phyloP scores from a whole-genome alignment of 2,888 invertebrate genomes.

The Calameuta pallipes region DNA sequence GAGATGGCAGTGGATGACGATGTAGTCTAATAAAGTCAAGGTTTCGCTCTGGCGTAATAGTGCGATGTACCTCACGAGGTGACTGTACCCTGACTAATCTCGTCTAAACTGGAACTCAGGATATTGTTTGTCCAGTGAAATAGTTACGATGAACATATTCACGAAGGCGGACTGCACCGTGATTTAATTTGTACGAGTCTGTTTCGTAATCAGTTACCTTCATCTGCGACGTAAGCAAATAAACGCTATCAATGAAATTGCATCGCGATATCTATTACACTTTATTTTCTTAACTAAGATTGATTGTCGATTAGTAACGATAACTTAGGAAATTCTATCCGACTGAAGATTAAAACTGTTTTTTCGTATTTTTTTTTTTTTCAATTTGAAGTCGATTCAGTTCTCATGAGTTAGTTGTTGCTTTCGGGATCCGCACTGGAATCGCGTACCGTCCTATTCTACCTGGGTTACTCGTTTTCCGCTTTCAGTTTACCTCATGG shows the following conservation, averaged over 20 bases:
- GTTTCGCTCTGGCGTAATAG: constrained; percentile 49
- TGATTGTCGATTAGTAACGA: neutral
- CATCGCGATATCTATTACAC: neutral
- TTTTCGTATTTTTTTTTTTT: neutral
- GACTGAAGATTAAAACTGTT: neutral
- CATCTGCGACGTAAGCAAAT: neutral
- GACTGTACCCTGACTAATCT: constrained; percentile 37
- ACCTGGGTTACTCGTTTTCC: neutral
- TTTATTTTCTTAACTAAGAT: neutral
- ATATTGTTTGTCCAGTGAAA: neutral
- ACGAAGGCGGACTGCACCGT: neutral
- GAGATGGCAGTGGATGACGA: constrained; percentile 30
- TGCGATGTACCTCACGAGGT: constrained; percentile 39
- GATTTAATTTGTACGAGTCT: neutral
- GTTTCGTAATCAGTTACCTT: neutral
- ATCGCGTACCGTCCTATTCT: too few species aligned
- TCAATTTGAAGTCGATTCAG: too few species aligned
- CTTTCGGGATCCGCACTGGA: too few species aligned
- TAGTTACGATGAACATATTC: neutral
- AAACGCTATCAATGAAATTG: neutral
- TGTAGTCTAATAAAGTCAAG: constrained; percentile 54
- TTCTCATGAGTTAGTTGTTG: too few species aligned
- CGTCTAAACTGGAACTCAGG: neutral
- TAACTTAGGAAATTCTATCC: neutral
- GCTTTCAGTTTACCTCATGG: neutral